Evolutionary conservation across 2,888 invertebrate genomes (phyloP), one percentile per base, ranked within the genome.

Genomic region (Lepidonotus clava): DNA sequence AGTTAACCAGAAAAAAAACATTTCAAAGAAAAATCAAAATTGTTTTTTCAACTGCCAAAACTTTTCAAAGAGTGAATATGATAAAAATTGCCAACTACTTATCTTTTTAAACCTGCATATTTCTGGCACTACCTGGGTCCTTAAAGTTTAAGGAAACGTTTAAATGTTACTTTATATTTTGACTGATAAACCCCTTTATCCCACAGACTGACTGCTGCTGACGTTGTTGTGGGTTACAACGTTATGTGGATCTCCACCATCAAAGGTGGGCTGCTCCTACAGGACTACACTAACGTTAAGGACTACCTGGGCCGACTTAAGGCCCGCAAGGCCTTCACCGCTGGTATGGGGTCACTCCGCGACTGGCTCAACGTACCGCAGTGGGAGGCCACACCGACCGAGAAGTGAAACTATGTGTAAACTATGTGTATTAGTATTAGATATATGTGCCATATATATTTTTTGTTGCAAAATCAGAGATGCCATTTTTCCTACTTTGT

Each of bases 181-280:
- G n/a, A 53, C 53, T n/a, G n/a, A 6, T 53, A 1, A 18, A 53
- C 21, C 28, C 61, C 21, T 80, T 41, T 80, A n/a, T n/a, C 18
- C 24, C 24, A 21, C 56, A 83, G 83, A 0, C 28, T 83, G 28
- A 83, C 83, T n/a, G 56, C 36, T 1, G 83, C 83, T 0, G 83
- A 83, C 38, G 34, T 83, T 24, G 36, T 56, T 34, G 38, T 83
- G 38, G 83, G 83, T 5, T 83, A 83, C 56, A 56, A 51, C 36
- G 38, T 83, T 18, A 56, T 56, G 53, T 83, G 83, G 83, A 21
- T 56, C 24, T 56, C 83, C 14, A n/a, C n/a, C n/a, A 56, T 83
- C 21, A 51, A 36, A 24, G 83, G 83, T 5, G 83, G 83, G 14
- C 56, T 56, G 21, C 56, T 83, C n/a, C 56, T 83, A 8, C 38